Conservation (phyloP, 2,113 vertebrate species). For the Thomomys bottae region DNA sequence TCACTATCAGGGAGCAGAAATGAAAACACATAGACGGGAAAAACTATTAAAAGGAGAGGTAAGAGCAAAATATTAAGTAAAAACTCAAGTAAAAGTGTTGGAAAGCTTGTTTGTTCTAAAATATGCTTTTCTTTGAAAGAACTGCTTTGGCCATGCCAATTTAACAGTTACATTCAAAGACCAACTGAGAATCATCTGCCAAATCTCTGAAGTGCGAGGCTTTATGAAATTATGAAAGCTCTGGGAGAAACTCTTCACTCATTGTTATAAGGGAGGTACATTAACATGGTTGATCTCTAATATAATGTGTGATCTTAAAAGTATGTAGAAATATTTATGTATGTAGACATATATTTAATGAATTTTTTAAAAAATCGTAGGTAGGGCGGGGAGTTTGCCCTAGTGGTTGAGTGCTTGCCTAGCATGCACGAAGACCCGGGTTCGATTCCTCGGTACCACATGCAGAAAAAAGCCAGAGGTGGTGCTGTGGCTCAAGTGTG, state of each 20-base stretch:
- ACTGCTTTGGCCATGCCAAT: not conserved
- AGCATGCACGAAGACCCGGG: too few species aligned
- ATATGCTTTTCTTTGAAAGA: slow-evolving; percentile 32
- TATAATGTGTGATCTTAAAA: slow-evolving; percentile 1
- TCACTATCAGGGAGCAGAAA: not conserved
- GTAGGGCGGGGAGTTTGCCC: too few species aligned
- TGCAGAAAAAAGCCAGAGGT: too few species aligned
- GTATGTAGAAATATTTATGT: not conserved
- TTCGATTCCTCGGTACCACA: too few species aligned
- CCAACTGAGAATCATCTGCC: slow-evolving; percentile 2
- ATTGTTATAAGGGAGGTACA: not conserved
- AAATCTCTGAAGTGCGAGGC: not conserved
- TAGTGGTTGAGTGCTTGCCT: too few species aligned
- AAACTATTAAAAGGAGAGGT: not conserved
- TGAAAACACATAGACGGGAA: not conserved
- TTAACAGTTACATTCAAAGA: slow-evolving; percentile 2
- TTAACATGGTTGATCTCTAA: not conserved
- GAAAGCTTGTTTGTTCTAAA: not conserved
- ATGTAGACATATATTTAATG: slow-evolving; percentile 16
- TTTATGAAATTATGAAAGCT: slow-evolving; percentile 34
- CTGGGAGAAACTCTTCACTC: not conserved
- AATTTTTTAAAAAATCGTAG: not conserved
- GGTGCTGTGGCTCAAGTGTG: too few species aligned
- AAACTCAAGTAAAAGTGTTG: not conserved
- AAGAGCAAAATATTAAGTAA: slow-evolving; percentile 39